These are phyloP conservation scores for Brachyptera risi DNA, from an alignment of 2,888 invertebrate species.

Conservation along the genomic window DNA sequence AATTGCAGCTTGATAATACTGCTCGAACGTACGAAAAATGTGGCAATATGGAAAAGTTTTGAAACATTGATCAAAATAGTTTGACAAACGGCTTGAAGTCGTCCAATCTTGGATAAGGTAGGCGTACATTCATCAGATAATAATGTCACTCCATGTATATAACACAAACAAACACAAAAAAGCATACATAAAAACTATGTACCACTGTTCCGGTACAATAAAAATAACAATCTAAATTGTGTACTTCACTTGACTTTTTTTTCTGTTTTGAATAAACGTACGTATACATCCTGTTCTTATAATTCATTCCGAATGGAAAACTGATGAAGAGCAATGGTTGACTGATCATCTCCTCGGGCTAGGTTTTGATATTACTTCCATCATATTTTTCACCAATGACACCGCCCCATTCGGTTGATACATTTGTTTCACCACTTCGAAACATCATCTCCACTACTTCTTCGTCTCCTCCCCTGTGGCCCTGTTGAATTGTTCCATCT, in stretches of 20 bases:
- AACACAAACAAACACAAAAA: not conserved
- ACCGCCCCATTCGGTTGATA: not conserved
- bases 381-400: too few species aligned
- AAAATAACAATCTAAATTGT: conserved; percentile 3
- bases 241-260: not conserved
- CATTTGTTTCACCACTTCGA: not conserved
- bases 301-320: not conserved
- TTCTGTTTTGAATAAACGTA: too few species aligned
- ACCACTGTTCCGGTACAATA: conserved; percentile 3
- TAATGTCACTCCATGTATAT: too few species aligned
- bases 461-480: not conserved
- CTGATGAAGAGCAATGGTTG: not conserved
- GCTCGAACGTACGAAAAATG: too few species aligned
- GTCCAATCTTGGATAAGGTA: too few species aligned
- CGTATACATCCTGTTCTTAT: not conserved
- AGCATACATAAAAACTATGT: not conserved
- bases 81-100: too few species aligned
- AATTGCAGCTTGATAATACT: too few species aligned
- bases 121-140: too few species aligned
- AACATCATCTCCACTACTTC: not conserved
- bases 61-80: too few species aligned
- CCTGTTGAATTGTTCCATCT: not conserved
- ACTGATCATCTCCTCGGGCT: conserved; percentile 5
- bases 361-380: not conserved
- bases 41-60: too few species aligned